Percentiles rank a stretch among this genome's conserved stretches.
phyloP scores from a whole-genome alignment of 1,140 invertebrate genomes.

The Agrilus planipennis region DNA sequence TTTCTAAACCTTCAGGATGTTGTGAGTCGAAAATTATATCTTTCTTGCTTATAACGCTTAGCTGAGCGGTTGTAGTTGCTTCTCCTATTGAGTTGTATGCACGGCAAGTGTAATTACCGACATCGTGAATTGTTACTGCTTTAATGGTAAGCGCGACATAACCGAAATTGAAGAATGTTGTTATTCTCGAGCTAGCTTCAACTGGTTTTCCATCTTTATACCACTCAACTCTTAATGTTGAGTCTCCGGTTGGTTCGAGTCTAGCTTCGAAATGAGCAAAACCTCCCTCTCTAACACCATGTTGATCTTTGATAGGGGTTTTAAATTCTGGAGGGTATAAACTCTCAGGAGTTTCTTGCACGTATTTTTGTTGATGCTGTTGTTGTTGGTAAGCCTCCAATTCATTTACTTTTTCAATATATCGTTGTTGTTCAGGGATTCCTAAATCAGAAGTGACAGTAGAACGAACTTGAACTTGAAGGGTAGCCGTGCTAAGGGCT shows the following conservation, averaged over 20 bases:
- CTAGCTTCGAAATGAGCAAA: slow-evolving; percentile 94
- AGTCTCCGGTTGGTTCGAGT: slow-evolving; percentile 85
- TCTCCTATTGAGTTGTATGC: slow-evolving; percentile 82
- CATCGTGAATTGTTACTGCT: slow-evolving; percentile 79
- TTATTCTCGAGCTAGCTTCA: slow-evolving; percentile 86
- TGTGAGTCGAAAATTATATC: slow-evolving; percentile 78
- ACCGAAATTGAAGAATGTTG: slow-evolving; percentile 92
- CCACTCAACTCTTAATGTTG: slow-evolving; percentile 88
- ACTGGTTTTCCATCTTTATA: slow-evolving; percentile 83
- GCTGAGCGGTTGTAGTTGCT: slow-evolving; percentile 75
- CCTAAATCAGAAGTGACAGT: slow-evolving; percentile 76
- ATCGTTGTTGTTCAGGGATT: slow-evolving; percentile 83
- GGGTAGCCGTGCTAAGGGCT: slow-evolving; percentile 65
- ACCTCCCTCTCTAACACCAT: slow-evolving; percentile 80
- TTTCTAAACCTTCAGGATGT: slow-evolving; percentile 75
- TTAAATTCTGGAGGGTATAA: slow-evolving; percentile 79
- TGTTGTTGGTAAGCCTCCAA: slow-evolving; percentile 79
- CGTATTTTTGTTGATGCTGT: slow-evolving; percentile 60
- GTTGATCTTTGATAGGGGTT: slow-evolving; percentile 81
- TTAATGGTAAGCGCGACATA: slow-evolving; percentile 95
- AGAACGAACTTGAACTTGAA: slow-evolving; percentile 64
- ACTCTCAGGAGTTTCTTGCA: slow-evolving; percentile 65
- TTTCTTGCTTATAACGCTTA: slow-evolving; percentile 75
- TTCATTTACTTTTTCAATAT: slow-evolving; percentile 86
- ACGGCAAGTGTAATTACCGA: slow-evolving; percentile 81